Evolutionary conservation across 2,888 invertebrate genomes (phyloP).

Genomic region (Eilema sororculum): DNA sequence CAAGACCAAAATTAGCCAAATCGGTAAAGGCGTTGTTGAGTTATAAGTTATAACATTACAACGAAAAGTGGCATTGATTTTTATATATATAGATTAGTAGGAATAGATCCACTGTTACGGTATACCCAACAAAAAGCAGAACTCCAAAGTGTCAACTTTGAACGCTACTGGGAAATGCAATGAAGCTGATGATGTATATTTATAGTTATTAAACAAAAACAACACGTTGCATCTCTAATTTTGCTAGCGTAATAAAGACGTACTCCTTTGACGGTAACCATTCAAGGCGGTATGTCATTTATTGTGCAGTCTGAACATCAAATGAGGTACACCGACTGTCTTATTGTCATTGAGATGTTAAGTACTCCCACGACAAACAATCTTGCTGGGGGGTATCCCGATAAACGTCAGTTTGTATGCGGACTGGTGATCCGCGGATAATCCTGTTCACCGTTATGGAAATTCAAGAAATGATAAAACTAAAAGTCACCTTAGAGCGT

Average conservation of each 20-base stretch:
- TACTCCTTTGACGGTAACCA: not conserved
- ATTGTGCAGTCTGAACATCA: constrained; percentile 9
- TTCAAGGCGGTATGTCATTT: not conserved
- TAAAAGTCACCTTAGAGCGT: constrained; percentile 25
- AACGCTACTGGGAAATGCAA: no score
- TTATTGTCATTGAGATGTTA: constrained; percentile 13
- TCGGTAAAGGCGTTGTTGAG: no score
- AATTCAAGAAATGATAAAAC: constrained; percentile 35
- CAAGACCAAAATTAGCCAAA: no score
- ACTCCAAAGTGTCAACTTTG: no score
- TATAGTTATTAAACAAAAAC: no score
- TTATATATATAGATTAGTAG: no score
- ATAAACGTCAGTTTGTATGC: constrained; percentile 18
- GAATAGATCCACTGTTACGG: no score
- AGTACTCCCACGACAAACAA: constrained; percentile 19
- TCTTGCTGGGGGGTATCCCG: constrained; percentile 16
- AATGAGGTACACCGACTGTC: constrained; percentile 8
- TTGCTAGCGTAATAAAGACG: not conserved
- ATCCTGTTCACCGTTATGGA: constrained; percentile 24
- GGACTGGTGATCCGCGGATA: constrained; percentile 14
- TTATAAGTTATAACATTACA: no score
- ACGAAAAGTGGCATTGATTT: no score
- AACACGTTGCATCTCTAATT: not conserved
- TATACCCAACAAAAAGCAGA: no score
- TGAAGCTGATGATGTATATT: no score